These are phyloP conservation scores for Ciconia boyciana DNA, from an alignment of 2,113 vertebrate species.

Conservation along the genomic window DNA sequence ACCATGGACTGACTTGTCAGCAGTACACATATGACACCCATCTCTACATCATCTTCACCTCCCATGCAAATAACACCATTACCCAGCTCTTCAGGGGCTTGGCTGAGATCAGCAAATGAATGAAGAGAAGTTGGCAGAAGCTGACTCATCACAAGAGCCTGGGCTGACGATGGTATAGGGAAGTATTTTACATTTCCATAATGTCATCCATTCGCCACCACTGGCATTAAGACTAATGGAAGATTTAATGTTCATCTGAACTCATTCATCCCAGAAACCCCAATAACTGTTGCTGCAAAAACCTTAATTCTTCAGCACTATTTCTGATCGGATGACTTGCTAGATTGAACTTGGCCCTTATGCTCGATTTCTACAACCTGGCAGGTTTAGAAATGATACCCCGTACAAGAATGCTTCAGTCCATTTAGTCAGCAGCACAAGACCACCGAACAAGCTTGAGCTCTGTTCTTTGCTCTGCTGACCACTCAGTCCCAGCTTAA, in stretches of 20 bases:
- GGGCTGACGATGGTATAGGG: background rate
- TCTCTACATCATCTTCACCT: constrained; percentile 50
- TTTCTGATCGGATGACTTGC: background rate
- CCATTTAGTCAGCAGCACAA: background rate
- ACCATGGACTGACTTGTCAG: constrained; percentile 41
- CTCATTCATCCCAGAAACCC: background rate
- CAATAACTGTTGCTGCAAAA: background rate
- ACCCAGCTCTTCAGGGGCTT: constrained; percentile 30
- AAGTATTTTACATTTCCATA: background rate
- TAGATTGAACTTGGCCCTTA: background rate
- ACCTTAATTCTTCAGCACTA: background rate
- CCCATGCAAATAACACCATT: constrained; percentile 40
- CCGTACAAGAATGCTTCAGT: background rate
- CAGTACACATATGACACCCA: constrained; percentile 45
- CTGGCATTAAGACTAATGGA: background rate
- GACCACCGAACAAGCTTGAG: background rate
- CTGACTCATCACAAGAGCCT: background rate
- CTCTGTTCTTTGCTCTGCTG: background rate
- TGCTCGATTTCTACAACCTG: background rate
- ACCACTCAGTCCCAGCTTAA: background rate
- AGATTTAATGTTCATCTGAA: background rate
- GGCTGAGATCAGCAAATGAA: constrained; percentile 37
- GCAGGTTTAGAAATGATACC: background rate
- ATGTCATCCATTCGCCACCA: background rate
- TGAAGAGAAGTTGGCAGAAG: background rate